These are phyloP conservation scores for Erpetoichthys calabaricus DNA, from an alignment of 2,797 vertebrate genomes.

Conservation along the genomic window DNA sequence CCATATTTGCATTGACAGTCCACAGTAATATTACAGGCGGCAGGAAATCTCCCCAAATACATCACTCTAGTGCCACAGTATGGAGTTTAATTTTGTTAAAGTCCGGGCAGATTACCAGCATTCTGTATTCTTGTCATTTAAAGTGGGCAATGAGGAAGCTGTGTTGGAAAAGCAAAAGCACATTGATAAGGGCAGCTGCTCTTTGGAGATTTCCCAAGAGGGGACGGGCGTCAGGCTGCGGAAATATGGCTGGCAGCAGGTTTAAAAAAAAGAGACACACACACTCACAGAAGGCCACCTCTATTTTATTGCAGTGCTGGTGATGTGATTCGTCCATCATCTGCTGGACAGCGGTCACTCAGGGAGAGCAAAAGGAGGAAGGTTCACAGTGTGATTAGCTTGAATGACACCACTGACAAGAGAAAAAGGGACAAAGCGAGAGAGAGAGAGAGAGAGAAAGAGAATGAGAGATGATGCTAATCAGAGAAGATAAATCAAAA, in stretches of 20 bases:
- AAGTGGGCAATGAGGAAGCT: constrained; percentile 28
- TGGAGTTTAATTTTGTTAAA: constrained; percentile 53
- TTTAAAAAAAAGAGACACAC: constrained; percentile 21
- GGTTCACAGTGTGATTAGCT: constrained; percentile 41
- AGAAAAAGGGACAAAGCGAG: constrained; percentile 12
- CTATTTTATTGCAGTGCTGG: constrained; percentile 25
- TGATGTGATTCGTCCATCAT: constrained; percentile 44
- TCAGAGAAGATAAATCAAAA: too few species aligned
- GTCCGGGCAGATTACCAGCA: constrained; percentile 48
- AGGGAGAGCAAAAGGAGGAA: constrained; percentile 41
- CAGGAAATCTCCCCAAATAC: constrained; percentile 44
- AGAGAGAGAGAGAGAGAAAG: constrained; percentile 29
- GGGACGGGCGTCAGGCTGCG: constrained; percentile 34
- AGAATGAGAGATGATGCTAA: constrained; percentile 35
- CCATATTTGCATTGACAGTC: constrained; percentile 27
- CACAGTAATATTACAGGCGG: constrained; percentile 33
- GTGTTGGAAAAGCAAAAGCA: constrained; percentile 38
- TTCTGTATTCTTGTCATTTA: constrained; percentile 48
- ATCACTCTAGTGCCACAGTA: constrained; percentile 25
- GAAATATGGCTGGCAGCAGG: constrained; percentile 38
- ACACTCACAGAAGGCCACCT: constrained; percentile 26
- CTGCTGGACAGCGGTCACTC: constrained; percentile 52
- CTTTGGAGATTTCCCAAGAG: constrained; percentile 63
- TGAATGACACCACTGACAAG: constrained; percentile 31
- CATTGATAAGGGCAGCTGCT: constrained; percentile 57